phyloP scores from a whole-genome alignment of 2,888 invertebrate genomes.

The Platycheirus rosarum region DNA sequence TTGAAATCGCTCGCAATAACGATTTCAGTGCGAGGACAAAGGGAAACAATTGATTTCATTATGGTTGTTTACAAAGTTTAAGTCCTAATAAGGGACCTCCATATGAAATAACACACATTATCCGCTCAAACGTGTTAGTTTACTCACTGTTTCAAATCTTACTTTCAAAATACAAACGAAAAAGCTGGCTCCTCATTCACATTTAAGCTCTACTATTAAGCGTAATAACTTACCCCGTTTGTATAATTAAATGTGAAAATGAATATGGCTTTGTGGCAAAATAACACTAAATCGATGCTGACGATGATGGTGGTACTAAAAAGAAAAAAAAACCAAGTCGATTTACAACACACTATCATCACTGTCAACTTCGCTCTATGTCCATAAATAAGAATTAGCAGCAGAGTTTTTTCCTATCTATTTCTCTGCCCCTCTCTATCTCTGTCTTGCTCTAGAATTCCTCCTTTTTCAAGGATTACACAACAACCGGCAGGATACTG shows the following conservation, averaged over 20 bases:
- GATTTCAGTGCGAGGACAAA: too few relatives aligned
- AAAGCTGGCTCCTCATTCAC: conserved; percentile 9
- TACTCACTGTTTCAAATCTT: too few relatives aligned
- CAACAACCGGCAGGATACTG: conserved; percentile 21
- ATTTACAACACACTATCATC: conserved; percentile 31
- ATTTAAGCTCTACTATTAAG: conserved; percentile 17
- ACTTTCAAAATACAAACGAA: conserved; percentile 13
- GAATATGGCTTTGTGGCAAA: conserved; percentile 41
- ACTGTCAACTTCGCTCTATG: conserved; percentile 34
- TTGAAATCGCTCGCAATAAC: too few relatives aligned
- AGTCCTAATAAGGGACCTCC: too few relatives aligned
- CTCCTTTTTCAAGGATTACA: conserved; percentile 35
- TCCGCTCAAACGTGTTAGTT: too few relatives aligned
- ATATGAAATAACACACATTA: too few relatives aligned
- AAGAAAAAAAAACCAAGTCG: neutral
- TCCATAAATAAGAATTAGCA: conserved; percentile 62
- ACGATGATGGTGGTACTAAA: conserved; percentile 4
- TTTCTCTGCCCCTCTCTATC: neutral
- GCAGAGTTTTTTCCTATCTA: conserved; percentile 16
- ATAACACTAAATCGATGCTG: conserved; percentile 46
- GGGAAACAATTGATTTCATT: too few relatives aligned
- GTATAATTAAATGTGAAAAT: conserved; percentile 61
- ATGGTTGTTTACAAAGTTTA: too few relatives aligned
- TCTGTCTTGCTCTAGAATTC: conserved; percentile 2
- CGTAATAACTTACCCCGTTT: conserved; percentile 52